Base-by-base conservation (phyloP, 2,888 invertebrate genomes). In the Atherix ibis region DNA sequence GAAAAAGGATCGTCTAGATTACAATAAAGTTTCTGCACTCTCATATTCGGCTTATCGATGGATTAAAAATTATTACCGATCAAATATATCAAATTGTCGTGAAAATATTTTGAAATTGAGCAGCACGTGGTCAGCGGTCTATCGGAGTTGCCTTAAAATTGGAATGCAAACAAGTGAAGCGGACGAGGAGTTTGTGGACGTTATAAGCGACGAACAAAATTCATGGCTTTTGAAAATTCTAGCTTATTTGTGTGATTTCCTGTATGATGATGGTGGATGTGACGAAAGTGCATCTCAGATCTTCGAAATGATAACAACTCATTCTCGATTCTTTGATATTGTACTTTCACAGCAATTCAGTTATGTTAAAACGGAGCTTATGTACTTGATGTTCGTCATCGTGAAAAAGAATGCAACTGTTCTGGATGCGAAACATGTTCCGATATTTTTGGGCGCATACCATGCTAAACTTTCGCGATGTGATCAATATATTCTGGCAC, bases 371-470 rank as follows among this genome's bases (percentile, higher is more conserved):
- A 70, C 68, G 6, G 66, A 72, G 46, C 54, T 84, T 24, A 53
- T 81, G 24, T 68, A 73, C 46, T 64, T 85, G 35, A 53, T 87
- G 18, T 66, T 68, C 42, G 62, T 64, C 6, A 54, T 88, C 40
- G 69, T 76, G 18, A 56, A 64, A 18, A 71, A 70, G 43, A 76
- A 77, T 51, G 68, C 71, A 22, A 60, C 67, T 0, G 62, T 40
- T 1, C 73, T 85, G 67, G 65, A 71, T 44, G 50, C 68, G 3
- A 66, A 67, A 34, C 84, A 87, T 45, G 67, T 87, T 35, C 78
- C 84, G 0, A 66, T 85, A 0, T 71, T 79, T 43, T 62, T 89
- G 37, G 76, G 83, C 8, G 72, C 84, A 0, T 91, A 88, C 49
- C 71, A 71, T 43, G 88, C 79, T 0, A 76, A 79, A 1, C 64